These are phyloP conservation scores for Acholoe squamosa DNA, from an alignment of 2,888 invertebrate species.

Conservation along the genomic window DNA sequence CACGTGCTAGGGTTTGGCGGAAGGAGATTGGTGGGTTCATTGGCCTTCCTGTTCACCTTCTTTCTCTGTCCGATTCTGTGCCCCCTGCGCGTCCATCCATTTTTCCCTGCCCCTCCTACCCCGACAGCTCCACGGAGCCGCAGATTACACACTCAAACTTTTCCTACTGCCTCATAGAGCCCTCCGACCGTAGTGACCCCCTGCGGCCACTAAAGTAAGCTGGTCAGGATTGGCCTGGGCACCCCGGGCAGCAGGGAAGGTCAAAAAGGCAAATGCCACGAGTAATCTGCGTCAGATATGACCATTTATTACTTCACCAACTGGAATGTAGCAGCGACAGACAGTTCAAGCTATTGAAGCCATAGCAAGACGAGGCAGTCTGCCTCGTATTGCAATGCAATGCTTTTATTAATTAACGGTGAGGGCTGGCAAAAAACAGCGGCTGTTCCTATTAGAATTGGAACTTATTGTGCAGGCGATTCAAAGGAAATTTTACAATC, in stretches of 20 bases:
- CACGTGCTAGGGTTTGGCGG: not conserved
- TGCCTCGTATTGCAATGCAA: too few relatives aligned
- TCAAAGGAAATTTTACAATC: constrained; percentile 33
- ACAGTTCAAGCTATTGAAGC: too few relatives aligned
- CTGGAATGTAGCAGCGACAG: not conserved
- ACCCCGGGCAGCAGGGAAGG: not conserved
- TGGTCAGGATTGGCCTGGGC: constrained; percentile 46
- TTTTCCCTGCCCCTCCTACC: constrained; percentile 2
- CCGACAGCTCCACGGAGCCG: not conserved
- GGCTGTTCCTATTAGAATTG: constrained; percentile 1
- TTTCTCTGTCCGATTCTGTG: too few relatives aligned
- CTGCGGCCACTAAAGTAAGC: constrained; percentile 47
- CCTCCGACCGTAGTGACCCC: constrained; percentile 9
- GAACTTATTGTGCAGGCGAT: constrained; percentile 27
- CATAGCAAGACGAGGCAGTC: too few relatives aligned
- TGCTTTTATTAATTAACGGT: constrained; percentile 7
- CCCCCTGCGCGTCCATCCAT: constrained; percentile 42
- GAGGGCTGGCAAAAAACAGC: not conserved
- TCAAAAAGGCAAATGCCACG: not conserved
- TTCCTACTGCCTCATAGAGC: not conserved
- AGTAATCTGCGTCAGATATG: not conserved
- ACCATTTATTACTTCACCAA: not conserved
- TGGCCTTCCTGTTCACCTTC: not conserved
- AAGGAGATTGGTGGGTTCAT: constrained; percentile 48
- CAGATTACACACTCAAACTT: constrained; percentile 53